Evolutionary conservation across 2,113 vertebrate species (phyloP).

Genomic region (Varanus komodoensis): DNA sequence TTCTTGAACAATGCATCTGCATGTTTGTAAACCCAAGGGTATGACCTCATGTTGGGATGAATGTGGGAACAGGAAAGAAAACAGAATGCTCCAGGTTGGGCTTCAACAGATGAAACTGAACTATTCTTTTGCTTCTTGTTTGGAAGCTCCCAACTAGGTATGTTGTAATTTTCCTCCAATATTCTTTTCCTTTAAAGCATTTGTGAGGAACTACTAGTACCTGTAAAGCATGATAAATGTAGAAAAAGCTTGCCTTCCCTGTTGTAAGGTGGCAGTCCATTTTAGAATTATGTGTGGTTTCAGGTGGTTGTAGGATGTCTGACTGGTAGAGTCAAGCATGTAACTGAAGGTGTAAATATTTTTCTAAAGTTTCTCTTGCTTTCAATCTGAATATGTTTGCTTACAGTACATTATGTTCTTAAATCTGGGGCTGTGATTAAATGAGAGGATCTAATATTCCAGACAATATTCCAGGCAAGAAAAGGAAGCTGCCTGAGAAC

Average conservation of each 20-base stretch:
- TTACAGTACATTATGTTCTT: neutral
- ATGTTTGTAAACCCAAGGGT: neutral
- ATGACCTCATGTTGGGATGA: neutral
- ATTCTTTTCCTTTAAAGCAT: neutral
- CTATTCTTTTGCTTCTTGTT: neutral
- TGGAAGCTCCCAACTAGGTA: slow-evolving; percentile 25
- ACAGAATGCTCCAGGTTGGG: slow-evolving; percentile 2
- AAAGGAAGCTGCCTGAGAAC: neutral
- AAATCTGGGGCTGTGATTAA: neutral
- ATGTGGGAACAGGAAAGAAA: slow-evolving; percentile 17
- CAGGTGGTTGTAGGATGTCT: neutral
- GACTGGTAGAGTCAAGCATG: neutral
- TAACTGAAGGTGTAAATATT: neutral
- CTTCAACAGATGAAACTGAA: neutral
- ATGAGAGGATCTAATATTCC: neutral
- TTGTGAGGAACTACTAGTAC: neutral
- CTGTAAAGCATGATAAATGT: neutral
- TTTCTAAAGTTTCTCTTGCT: neutral
- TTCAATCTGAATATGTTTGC: neutral
- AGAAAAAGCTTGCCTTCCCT: neutral
- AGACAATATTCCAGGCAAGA: neutral
- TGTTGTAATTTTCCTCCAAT: neutral
- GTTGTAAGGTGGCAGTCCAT: neutral
- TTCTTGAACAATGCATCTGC: neutral
- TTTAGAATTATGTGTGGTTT: neutral